phyloP scores from a whole-genome alignment of 2,888 invertebrate genomes.

The Eumacrocentrus americanus region DNA sequence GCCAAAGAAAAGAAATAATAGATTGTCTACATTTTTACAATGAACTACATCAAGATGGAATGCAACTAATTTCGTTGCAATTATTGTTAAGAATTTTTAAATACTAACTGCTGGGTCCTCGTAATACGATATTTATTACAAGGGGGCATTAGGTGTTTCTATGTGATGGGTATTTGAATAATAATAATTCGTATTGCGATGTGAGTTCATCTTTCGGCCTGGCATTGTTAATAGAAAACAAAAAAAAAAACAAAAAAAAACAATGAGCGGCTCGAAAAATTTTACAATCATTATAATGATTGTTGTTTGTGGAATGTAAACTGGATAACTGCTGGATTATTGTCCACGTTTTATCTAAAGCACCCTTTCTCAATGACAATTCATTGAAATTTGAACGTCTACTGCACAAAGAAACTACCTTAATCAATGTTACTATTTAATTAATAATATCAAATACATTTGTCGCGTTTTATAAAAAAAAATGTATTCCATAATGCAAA shows the following conservation, averaged over 20 bases:
- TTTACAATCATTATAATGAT: slow-evolving; percentile 21
- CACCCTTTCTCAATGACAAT: slow-evolving; percentile 51
- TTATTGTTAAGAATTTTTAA: slow-evolving; percentile 15
- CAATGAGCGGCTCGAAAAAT: slow-evolving; percentile 22
- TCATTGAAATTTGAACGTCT: slow-evolving; percentile 58
- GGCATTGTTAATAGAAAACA: slow-evolving; percentile 27
- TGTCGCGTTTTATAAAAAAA: slow-evolving; percentile 59
- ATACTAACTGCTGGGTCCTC: slow-evolving; percentile 25
- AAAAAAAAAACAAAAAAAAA: slow-evolving; percentile 4
- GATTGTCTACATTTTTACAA: slow-evolving; percentile 23
- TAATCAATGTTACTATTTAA: slow-evolving; percentile 59
- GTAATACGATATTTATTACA: slow-evolving; percentile 25
- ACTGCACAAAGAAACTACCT: slow-evolving; percentile 58
- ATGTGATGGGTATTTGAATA: neutral
- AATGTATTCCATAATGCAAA: slow-evolving; percentile 56
- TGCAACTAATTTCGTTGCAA: neutral
- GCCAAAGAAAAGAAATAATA: slow-evolving; percentile 11
- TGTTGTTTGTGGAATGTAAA: slow-evolving; percentile 26
- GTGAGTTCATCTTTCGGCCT: slow-evolving; percentile 24
- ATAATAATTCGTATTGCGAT: slow-evolving; percentile 34
- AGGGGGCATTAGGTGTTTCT: no score
- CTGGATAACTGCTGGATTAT: slow-evolving; percentile 40
- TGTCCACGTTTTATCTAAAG: slow-evolving; percentile 55
- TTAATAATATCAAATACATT: slow-evolving; percentile 53
- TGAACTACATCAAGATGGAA: slow-evolving; percentile 4